Percentiles rank a stretch among this genome's conserved stretches.
Conservation (phyloP, 2,888 invertebrate genomes). For the Cerastoderma edule region DNA sequence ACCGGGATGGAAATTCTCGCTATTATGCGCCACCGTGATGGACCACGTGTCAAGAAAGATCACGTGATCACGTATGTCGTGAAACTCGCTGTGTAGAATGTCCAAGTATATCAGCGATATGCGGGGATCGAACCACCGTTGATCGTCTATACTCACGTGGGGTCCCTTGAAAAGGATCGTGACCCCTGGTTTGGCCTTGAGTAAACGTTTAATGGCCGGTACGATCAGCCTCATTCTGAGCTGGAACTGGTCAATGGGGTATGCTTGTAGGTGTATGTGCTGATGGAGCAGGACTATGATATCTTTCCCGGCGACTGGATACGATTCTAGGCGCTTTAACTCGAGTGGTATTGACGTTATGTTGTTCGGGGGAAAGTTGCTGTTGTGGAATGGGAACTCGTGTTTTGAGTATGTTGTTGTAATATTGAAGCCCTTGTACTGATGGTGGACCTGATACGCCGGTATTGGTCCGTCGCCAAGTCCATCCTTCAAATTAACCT, state of each 20-base stretch:
- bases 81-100: conserved; percentile 39
- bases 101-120: conserved; percentile 35
- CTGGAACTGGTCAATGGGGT: conserved; percentile 30
- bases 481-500: conserved; percentile 18
- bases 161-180: conserved; percentile 47
- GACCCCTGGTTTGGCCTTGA: conserved; percentile 35
- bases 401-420: conserved; percentile 38
- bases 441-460: conserved; percentile 29
- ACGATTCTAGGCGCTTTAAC: conserved; percentile 11
- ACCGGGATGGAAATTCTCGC: conserved; percentile 35
- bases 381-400: conserved; percentile 52
- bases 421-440: conserved; percentile 29
- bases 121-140: conserved; percentile 39
- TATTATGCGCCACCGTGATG: conserved; percentile 42
- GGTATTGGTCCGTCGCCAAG: conserved; percentile 14
- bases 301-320: conserved; percentile 16
- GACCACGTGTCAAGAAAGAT: conserved; percentile 50
- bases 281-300: conserved; percentile 40
- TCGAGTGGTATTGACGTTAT: conserved; percentile 34
- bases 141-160: conserved; percentile 36
- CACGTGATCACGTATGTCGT: conserved; percentile 33
- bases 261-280: conserved; percentile 41
- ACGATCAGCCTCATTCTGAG: conserved; percentile 14
- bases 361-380: conserved; percentile 30
- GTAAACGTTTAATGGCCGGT: conserved; percentile 19